Evolutionary conservation across 2,888 invertebrate species (phyloP).

Genomic region (Heteropelma amictum): DNA sequence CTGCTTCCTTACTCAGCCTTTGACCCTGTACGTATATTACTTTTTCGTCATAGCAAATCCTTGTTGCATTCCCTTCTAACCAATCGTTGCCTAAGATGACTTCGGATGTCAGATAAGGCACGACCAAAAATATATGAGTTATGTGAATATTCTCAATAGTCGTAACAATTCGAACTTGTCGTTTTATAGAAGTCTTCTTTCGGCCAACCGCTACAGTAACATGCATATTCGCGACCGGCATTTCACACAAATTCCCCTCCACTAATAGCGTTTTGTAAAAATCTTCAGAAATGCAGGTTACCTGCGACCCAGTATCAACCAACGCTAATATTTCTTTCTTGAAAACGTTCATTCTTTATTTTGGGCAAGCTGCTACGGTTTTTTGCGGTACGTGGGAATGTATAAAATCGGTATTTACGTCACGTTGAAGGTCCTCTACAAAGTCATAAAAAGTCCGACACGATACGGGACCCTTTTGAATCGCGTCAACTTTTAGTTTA

Average conservation of each 20-base stretch:
- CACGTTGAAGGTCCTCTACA: not conserved
- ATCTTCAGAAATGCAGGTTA: not conserved
- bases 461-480: not conserved
- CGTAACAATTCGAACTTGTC: not conserved
- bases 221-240: slow-evolving; percentile 1
- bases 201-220: not conserved
- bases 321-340: not conserved
- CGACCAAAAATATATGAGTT: not conserved
- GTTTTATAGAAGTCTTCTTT: not conserved
- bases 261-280: not conserved
- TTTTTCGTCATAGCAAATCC: not conserved
- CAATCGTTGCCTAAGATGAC: slow-evolving; percentile 9
- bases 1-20: slow-evolving; percentile 1
- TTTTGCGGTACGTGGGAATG: not conserved
- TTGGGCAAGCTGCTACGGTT: not conserved
- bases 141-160: not conserved
- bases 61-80: not conserved
- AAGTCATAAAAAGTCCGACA: not conserved
- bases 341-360: not conserved
- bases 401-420: not conserved
- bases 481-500: not conserved
- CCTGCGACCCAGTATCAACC: not conserved
- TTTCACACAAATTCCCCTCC: not conserved
- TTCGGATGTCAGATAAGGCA: not conserved
- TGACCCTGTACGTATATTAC: not conserved